These are phyloP conservation scores for Marmota flaviventris DNA, from an alignment of 2,113 vertebrate species.

Conservation along the genomic window DNA sequence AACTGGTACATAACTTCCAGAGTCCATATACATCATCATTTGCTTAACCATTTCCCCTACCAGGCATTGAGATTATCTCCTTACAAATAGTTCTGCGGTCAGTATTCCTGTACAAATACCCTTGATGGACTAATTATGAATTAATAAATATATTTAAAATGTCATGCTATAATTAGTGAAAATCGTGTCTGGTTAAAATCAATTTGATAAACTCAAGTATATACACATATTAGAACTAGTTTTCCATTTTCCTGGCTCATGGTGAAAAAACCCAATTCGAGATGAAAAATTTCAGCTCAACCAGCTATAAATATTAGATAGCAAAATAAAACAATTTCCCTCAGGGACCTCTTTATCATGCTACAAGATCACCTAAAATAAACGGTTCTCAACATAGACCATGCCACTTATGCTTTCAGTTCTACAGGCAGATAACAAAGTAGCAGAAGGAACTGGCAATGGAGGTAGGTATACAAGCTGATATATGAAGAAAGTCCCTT, in stretches of 20 bases:
- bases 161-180: slow-evolving; percentile 28
- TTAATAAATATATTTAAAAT: background rate
- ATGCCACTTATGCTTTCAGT: fast-evolving
- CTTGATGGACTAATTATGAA: slow-evolving; percentile 15
- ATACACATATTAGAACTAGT: background rate
- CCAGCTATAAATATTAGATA: background rate
- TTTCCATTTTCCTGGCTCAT: slow-evolving; percentile 47
- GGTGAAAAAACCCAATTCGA: slow-evolving; percentile 9
- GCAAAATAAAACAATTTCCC: background rate
- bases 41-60: background rate
- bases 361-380: background rate
- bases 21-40: background rate
- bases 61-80: background rate
- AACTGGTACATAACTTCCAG: background rate
- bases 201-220: background rate
- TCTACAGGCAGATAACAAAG: background rate
- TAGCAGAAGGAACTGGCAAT: background rate
- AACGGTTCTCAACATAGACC: background rate
- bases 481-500: background rate
- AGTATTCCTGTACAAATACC: background rate
- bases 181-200: slow-evolving; percentile 29
- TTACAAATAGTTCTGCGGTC: slow-evolving; percentile 24
- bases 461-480: background rate
- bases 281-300: slow-evolving; percentile 19
- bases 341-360: background rate